Evolutionary conservation across 92 coral and sea anemone species (phyloP), one percentile per base, ranked within the genome.

Genomic region (Zoanthus sociatus): DNA sequence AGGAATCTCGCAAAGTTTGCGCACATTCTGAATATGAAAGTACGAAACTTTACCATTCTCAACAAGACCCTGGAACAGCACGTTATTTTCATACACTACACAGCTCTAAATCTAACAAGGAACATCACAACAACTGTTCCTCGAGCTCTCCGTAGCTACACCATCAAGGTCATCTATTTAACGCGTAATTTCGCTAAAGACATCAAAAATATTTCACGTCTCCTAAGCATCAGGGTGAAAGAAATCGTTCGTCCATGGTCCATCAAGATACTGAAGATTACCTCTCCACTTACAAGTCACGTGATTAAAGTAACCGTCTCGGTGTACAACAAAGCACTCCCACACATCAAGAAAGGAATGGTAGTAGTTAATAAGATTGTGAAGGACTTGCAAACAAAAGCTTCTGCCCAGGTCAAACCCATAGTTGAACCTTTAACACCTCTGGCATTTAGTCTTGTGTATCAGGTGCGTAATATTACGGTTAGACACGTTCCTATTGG

Each of bases 101-200:
- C 67, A 53, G 78, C 82, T 58, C 78, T 72, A 47, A 50, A 81
- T 32, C 87, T 93, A 71, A 78, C 96, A 13, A 78, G 13, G 72
- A 97, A 95, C 63, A 79, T 90, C 54, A 88, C 88, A 53, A 88
- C 44, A 63, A 72, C 86, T 58, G 84, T 93, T 26, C 98, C 98
- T n/a, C 83, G 71, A 72, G 87, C 91, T 70, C 71, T 93, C 75
- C 84, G 94, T 44, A 93, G 93, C 70, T 87, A 91, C 82, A 89
- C 95, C 81, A 89, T 95, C 83, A 84, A 95, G 79, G 89, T 94
- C 76, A 93, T 96, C 44, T 64, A 93, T 48, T 77, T 93, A 21
- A 85, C 88, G 46, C 91, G 92, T 51, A 97, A 92, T 87, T 42
- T 97, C 37, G 71, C 90, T 30, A 90, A 73, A 50, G 93, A 93